These are phyloP conservation scores for Sebastes schlegelii DNA, from an alignment of 2,113 vertebrate species.

Conservation along the genomic window DNA sequence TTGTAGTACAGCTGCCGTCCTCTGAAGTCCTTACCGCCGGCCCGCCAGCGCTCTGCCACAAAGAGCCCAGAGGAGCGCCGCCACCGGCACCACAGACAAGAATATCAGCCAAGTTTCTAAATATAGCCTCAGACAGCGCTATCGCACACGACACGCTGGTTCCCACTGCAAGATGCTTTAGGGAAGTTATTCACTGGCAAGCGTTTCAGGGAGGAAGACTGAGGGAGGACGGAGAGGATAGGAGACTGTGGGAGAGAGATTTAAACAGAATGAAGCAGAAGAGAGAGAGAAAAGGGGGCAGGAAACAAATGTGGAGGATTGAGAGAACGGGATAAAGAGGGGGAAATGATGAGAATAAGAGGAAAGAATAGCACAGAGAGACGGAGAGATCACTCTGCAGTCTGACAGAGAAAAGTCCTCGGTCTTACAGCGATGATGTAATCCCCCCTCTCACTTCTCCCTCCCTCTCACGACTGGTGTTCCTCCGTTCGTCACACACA, in stretches of 20 bases:
- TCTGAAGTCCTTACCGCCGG: constrained; percentile 46
- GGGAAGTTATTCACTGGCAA: constrained; percentile 61
- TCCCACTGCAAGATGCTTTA: constrained; percentile 63
- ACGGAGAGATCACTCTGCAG: constrained; percentile 66
- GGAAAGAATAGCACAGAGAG: constrained; percentile 27
- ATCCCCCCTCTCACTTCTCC: constrained; percentile 67
- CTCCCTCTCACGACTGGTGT: constrained; percentile 64
- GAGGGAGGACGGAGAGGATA: background rate
- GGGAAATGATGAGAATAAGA: constrained; percentile 11
- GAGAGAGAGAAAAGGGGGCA: background rate
- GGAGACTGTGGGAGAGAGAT: constrained; percentile 24
- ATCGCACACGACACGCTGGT: constrained; percentile 65
- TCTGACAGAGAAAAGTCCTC: constrained; percentile 61
- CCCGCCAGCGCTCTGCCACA: constrained; percentile 44
- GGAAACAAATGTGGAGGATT: background rate
- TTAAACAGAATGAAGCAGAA: constrained; percentile 2
- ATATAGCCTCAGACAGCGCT: constrained; percentile 75
- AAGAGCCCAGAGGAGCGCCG: constrained; percentile 57
- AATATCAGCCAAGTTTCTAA: constrained; percentile 78
- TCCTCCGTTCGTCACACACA: constrained; percentile 50
- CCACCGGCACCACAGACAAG: constrained; percentile 60
- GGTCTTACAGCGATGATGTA: constrained; percentile 73
- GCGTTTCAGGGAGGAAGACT: constrained; percentile 45
- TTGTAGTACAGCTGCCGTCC: constrained; percentile 49
- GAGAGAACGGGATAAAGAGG: constrained; percentile 10